These are phyloP conservation scores for Clarias laeviceps DNA, from an alignment of 2,797 vertebrate species.

Conservation along the genomic window DNA sequence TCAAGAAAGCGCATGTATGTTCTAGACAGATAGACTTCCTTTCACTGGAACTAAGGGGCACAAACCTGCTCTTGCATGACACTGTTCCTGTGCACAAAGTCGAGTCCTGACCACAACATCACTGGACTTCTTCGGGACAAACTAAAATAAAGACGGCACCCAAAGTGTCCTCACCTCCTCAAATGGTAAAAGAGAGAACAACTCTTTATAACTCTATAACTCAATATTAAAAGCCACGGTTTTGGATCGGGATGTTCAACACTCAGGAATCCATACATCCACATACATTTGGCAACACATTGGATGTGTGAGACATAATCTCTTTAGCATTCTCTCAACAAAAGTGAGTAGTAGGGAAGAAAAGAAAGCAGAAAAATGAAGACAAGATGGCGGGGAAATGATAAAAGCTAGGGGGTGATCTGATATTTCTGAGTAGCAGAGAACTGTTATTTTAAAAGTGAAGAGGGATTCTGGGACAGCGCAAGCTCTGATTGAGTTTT, in stretches of 20 bases:
- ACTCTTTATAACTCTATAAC: too few species aligned
- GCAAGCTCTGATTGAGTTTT: constrained; percentile 45
- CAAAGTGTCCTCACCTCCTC: too few species aligned
- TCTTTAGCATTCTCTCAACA: neutral
- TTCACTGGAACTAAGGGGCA: neutral
- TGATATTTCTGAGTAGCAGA: constrained; percentile 37
- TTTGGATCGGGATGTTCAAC: neutral
- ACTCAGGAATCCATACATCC: neutral
- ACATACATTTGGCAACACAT: neutral
- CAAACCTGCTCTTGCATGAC: neutral
- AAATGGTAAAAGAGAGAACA: neutral
- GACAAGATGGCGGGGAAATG: constrained; percentile 7
- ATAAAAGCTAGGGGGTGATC: constrained; percentile 28
- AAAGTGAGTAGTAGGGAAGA: neutral
- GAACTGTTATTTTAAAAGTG: constrained; percentile 20
- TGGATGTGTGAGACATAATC: neutral
- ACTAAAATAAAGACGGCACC: too few species aligned
- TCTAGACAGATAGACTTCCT: neutral
- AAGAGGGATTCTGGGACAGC: constrained; percentile 28
- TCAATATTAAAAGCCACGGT: neutral
- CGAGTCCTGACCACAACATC: neutral
- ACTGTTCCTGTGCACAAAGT: neutral
- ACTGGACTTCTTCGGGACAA: neutral
- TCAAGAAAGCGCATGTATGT: neutral
- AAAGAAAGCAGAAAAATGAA: neutral